Base-by-base conservation (phyloP, 2,113 vertebrate genomes). In the Tychaedon coryphoeus region DNA sequence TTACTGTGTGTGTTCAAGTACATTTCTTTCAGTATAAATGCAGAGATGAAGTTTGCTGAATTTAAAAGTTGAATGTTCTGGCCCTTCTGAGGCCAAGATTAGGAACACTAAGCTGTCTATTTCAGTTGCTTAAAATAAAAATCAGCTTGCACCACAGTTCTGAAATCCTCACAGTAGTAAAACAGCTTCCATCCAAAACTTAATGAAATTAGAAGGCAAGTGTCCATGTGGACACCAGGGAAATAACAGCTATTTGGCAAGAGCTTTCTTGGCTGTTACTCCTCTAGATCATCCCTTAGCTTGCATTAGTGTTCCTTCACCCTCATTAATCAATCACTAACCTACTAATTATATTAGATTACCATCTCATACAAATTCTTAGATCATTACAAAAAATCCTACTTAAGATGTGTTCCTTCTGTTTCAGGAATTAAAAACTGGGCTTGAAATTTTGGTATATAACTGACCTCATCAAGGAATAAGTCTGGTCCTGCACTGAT, bases 171-270 rank as follows among this genome's bases (percentile, higher is more conserved):
- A 78, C 77, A 85, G 84, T 62, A 95, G 90, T 73, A 86, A 73
- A 75, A 81, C 0, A 74, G 43, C 62, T 86, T 89, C 60, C 1
- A 1, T 73, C 38, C 72, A 95, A 92, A 94, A 74, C 18, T 62
- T 75, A 87, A 89, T 76, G 54, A 95, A 90, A 88, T 86, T 85
- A 89, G 53, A 85, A 89, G 19, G 31, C 14, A 2, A 85, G 36
- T 34, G 28, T 86, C 66, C 57, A 75, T 65, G 62, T 62, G 34
- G 64, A 93, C 75, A 92, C 42, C 33, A 88, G 64, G 42, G 79
- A 93, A 88, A 88, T 31, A 76, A 78, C 19, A 80, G 34, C 61
- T 87, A 54, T 51, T 77, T 94, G 87, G 92, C 84, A 89, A 74
- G 34, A 56, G 19, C 57, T 81, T 75, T 89, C 84, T 56, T 87